Evolutionary conservation across 2,888 invertebrate genomes (phyloP).

Genomic region (Ennomos quercinarius): DNA sequence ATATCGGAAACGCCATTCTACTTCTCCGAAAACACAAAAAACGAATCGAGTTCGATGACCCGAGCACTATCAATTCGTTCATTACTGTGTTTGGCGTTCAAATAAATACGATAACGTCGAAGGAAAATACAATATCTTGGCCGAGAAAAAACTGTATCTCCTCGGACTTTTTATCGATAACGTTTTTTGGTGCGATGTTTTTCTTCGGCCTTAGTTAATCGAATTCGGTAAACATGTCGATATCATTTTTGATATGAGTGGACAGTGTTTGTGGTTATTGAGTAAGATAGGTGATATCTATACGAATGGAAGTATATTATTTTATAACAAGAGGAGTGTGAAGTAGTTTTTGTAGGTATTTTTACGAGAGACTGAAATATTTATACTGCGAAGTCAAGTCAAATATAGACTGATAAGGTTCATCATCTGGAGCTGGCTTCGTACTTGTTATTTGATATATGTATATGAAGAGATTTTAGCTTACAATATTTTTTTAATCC

Average conservation of each 20-base stretch:
- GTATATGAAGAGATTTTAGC: too few relatives aligned
- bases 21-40: conserved; percentile 40
- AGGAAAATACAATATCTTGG: conserved; percentile 73
- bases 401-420: too few relatives aligned
- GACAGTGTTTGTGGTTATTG: conserved; percentile 35
- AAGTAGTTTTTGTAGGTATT: too few relatives aligned
- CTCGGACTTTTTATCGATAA: conserved; percentile 60
- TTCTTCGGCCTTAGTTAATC: conserved; percentile 69
- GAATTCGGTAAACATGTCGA: conserved; percentile 68
- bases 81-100: conserved; percentile 47
- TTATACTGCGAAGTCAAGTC: too few relatives aligned
- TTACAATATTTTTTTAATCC: too few relatives aligned
- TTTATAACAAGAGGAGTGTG: conserved; percentile 13
- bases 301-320: conserved; percentile 4
- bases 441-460: too few relatives aligned
- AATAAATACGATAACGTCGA: conserved; percentile 73
- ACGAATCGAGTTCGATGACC: conserved; percentile 46
- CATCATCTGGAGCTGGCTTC: too few relatives aligned
- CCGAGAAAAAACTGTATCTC: conserved; percentile 67
- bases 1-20: conserved; percentile 15
- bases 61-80: conserved; percentile 41
- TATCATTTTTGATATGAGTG: conserved; percentile 52
- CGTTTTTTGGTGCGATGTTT: conserved; percentile 71
- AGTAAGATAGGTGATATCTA: conserved; percentile 18
- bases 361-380: too few relatives aligned